Base-by-base conservation (phyloP, 2,888 invertebrate species). In the Lathronympha strigana region DNA sequence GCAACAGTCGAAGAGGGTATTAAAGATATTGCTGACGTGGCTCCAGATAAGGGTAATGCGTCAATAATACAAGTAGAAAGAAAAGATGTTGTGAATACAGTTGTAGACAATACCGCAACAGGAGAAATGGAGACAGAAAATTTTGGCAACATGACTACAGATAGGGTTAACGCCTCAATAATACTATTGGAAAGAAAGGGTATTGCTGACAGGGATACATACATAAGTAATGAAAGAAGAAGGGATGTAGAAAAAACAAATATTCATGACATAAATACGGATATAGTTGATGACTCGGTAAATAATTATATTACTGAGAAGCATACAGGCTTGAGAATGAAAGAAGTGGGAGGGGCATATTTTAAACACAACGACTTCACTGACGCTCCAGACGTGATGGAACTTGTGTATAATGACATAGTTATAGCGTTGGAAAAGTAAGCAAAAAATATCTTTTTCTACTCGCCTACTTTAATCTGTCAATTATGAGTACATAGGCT, bases 321-420 rank as follows among this genome's bases (percentile, higher is more conserved):
- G n/a, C n/a, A n/a, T n/a, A n/a, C n/a, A n/a, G n/a, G n/a, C n/a
- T n/a, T n/a, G 8, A n/a, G 17, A 17, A n/a, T 1, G n/a, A 36
- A 36, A 8, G 40, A 9, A 40, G 17, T n/a, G n/a, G n/a, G 15
- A 0, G 71, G 71, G 28, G 68, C 71, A 1, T 19, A 55, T 0
- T 78, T 76, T 62, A 33, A 63, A 8, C 77, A 77, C 21, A 45
- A 61, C 0, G 75, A 76, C 17, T 78, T 76, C 51, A 43, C 74
- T 4, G 53, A 50, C 0, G 69, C 72, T 0, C 13, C 43, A 5
- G 73, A 75, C 21, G 73, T 66, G 0, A 73, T 69, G 36, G 66
- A 67, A 36, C 54, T 72, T 2, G 71, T 78, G 0, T 49, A 72
- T 68, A 1, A 71, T 72, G 25, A 69, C 23, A 68, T 78, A 11